Conservation (phyloP, 2,113 vertebrate genomes). For the Actenoides hombroni region DNA sequence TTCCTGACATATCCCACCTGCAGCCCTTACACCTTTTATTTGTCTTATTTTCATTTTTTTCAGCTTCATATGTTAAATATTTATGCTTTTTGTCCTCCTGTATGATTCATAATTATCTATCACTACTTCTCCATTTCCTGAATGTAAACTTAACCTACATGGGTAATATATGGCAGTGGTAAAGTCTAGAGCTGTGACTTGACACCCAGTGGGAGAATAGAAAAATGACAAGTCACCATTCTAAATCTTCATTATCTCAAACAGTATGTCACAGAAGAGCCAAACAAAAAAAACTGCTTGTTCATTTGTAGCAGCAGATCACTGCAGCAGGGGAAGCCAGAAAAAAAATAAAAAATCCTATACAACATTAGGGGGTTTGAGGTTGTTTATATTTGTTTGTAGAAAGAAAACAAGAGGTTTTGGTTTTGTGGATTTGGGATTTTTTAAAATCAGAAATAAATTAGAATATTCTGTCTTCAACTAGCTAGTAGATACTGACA, state of each 20-base stretch:
- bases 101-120: conserved; percentile 36
- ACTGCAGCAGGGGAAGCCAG: neutral
- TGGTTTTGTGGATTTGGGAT: neutral
- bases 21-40: conserved; percentile 4
- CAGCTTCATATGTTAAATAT: conserved; percentile 36
- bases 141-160: conserved; percentile 10
- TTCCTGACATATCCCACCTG: neutral
- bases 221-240: neutral
- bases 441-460: neutral
- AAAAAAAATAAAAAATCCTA: neutral
- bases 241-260: neutral
- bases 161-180: neutral
- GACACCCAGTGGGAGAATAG: neutral
- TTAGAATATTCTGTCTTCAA: neutral
- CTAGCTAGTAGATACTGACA: neutral
- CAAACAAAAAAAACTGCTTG: neutral
- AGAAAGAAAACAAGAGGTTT: neutral
- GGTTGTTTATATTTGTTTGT: neutral
- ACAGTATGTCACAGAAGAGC: neutral
- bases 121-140: neutral
- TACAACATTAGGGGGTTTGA: neutral
- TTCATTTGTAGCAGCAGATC: neutral
- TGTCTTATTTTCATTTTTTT: neutral
- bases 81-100: neutral
- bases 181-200: neutral